Percentiles rank a stretch among this genome's conserved stretches.
phyloP scores from a whole-genome alignment of 2,113 vertebrate species.

The Okapia johnstoni region DNA sequence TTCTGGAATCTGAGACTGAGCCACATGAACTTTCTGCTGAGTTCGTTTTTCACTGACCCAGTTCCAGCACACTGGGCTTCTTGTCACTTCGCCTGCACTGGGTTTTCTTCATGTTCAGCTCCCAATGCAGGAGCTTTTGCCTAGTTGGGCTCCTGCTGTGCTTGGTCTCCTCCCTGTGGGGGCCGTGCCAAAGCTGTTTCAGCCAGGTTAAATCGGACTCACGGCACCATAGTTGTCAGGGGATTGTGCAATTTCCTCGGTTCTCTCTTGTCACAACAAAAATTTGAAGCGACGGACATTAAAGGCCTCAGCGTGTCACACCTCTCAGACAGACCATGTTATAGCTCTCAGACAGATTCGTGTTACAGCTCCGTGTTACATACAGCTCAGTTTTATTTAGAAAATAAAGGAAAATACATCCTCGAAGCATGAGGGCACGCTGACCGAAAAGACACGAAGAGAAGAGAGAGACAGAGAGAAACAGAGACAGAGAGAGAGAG shows the following conservation, averaged over 20 bases:
- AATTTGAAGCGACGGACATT: background rate
- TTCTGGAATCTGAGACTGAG: background rate
- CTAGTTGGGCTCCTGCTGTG: background rate
- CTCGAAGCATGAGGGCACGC: background rate
- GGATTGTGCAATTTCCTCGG: background rate
- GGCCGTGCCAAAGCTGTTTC: background rate
- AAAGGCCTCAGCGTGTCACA: background rate
- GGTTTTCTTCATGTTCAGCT: background rate
- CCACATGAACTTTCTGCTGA: background rate
- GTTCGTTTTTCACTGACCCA: background rate
- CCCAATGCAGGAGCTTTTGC: fast-evolving
- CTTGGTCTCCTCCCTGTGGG: background rate
- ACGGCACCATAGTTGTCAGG: background rate
- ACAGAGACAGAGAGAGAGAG: too few species aligned
- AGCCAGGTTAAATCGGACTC: background rate
- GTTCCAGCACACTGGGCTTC: background rate
- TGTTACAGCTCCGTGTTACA: background rate
- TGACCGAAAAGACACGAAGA: fast-evolving
- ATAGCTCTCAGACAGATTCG: background rate
- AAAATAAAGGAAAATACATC: background rate
- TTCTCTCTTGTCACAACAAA: background rate
- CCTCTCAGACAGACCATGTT: background rate
- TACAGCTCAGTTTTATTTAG: background rate
- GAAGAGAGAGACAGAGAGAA: background rate
- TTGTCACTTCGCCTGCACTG: background rate